phyloP scores from a whole-genome alignment of 2,797 vertebrate genomes.

The Gouania willdenowi region DNA sequence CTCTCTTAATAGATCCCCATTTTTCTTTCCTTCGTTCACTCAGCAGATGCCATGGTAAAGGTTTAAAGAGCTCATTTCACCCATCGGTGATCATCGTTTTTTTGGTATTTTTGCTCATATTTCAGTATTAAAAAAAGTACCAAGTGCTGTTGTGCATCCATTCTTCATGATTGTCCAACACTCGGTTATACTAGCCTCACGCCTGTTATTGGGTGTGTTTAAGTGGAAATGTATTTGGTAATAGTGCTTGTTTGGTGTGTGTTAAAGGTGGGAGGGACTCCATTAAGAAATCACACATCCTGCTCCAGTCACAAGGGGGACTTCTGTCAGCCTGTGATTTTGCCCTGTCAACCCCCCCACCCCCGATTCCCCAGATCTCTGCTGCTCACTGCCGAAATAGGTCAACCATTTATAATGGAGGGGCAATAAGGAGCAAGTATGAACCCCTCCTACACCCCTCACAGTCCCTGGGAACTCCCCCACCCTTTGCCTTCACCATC shows the following conservation, averaged over 20 bases:
- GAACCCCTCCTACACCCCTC: slow-evolving; percentile 1
- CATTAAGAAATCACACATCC: slow-evolving; percentile 65
- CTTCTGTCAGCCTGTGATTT: slow-evolving; percentile 75
- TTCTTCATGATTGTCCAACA: background rate
- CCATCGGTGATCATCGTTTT: no score
- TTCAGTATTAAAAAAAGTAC: no score
- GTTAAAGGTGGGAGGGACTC: slow-evolving; percentile 24
- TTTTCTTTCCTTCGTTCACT: no score
- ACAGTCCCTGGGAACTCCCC: slow-evolving; percentile 6
- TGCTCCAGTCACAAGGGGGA: slow-evolving; percentile 63
- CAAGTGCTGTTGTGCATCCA: no score
- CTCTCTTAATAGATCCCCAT: no score
- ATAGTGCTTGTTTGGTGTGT: slow-evolving; percentile 28
- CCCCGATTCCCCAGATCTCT: slow-evolving; percentile 54
- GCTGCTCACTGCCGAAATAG: slow-evolving; percentile 86
- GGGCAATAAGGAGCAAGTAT: slow-evolving; percentile 83
- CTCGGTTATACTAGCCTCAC: slow-evolving; percentile 12
- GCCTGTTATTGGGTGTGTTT: slow-evolving; percentile 68
- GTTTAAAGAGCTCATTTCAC: no score
- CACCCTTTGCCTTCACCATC: slow-evolving; percentile 34
- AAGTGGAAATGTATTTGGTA: slow-evolving; percentile 48
- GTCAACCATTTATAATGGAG: slow-evolving; percentile 93
- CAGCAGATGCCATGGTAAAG: no score
- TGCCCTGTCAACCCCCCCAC: slow-evolving; percentile 56
- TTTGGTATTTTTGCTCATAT: no score